Base-by-base conservation (phyloP, 2,113 vertebrate species). In the Colinus virginianus region DNA sequence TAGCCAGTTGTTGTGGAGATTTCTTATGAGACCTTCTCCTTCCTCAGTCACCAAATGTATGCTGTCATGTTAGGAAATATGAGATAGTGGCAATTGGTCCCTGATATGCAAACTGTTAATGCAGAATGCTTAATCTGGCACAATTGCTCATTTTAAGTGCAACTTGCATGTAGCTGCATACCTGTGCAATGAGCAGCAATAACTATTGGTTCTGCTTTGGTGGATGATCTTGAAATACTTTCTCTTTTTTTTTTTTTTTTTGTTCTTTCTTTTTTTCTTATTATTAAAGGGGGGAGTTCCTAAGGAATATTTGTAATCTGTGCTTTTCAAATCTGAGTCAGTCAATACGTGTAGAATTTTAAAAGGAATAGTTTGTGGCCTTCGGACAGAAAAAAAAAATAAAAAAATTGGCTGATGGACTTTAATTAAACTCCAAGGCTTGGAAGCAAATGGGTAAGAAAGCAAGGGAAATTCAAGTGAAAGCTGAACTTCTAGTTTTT, bases 391-490 rank as follows among this genome's bases (percentile, higher is more conserved):
- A 17, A 84, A 88, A 79, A 48, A 49, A 88, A 90, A 79, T 8
- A 40, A 40, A 40, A 40, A 76, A 56, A 20, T 63, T 82, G 81
- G 71, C 84, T 83, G 75, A 85, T 94, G n/a, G 81, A 68, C 71
- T 85, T 95, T 78, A 93, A 96, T 93, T 93, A 96, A 95, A 91
- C 67, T 93, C 28, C 2, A 7, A 92, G 42, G 11, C 45, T 46
- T 94, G 89, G 89, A 94, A 94, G 38, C 67, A 87, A 79, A 95
- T 55, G 75, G 67, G 51, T 89, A 80, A 64, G 51, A 93, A 89
- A 87, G 51, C 64, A 83, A 68, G 59, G 43, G 21, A 85, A 87
- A 70, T 85, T 82, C 66, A 62, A 81, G 51, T 74, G 87, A 59
- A 88, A 92, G 68, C 71, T 83, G 51, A 94, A 1, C 68, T 92